phyloP scores from a whole-genome alignment of 2,113 vertebrate species.

The Rhodinocichla rosea region DNA sequence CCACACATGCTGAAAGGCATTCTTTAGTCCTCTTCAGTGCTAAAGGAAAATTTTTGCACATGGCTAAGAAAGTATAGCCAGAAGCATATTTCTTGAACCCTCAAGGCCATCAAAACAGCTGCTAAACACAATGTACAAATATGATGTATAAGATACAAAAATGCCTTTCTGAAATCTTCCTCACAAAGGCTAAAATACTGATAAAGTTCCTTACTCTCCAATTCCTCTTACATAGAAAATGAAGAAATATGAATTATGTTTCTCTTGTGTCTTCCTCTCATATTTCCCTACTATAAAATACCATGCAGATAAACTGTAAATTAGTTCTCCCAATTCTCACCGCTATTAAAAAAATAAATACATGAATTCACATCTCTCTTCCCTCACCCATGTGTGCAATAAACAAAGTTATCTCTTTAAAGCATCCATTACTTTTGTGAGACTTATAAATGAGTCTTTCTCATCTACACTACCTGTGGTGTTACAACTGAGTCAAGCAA shows the following conservation, averaged over 20 bases:
- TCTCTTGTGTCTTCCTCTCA: background rate
- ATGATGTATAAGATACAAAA: background rate
- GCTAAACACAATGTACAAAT: background rate
- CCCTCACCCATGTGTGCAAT: background rate
- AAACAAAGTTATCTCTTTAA: background rate
- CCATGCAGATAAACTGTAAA: background rate
- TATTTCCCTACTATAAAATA: background rate
- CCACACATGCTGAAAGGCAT: background rate
- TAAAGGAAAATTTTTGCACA: background rate
- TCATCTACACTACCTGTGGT: background rate
- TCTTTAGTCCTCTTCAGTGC: background rate
- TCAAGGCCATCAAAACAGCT: background rate
- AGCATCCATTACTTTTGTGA: background rate
- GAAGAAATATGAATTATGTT: background rate
- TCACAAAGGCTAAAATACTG: background rate
- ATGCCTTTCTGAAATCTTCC: background rate
- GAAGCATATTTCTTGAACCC: background rate
- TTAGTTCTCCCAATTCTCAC: background rate
- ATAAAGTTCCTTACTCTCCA: background rate
- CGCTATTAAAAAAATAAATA: slow-evolving; percentile 14
- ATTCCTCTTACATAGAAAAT: background rate
- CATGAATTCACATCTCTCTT: background rate
- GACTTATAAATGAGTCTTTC: background rate
- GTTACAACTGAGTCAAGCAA: background rate
- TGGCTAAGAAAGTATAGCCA: background rate